phyloP scores from a whole-genome alignment of 2,888 invertebrate species.

The Polyploca ridens region DNA sequence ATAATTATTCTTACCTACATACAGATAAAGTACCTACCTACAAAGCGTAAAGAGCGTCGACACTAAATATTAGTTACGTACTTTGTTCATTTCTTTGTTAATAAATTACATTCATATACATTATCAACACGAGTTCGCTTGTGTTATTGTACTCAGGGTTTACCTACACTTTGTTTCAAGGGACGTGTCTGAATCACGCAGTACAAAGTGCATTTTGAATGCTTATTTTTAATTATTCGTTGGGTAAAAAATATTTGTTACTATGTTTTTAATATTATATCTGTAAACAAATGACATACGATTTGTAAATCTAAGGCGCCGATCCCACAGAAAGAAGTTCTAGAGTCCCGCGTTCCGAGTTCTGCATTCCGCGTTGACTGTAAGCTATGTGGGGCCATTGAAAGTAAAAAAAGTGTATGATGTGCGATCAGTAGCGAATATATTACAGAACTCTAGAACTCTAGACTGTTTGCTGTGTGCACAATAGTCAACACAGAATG shows the following conservation, averaged over 20 bases:
- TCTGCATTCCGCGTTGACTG: too few species aligned
- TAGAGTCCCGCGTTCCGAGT: too few species aligned
- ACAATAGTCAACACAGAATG: too few species aligned
- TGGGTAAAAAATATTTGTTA: not conserved
- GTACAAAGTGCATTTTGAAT: conserved; percentile 2
- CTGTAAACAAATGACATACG: not conserved
- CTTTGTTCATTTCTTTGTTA: conserved; percentile 46
- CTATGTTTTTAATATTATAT: not conserved
- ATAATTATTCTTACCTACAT: not conserved
- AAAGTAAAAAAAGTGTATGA: too few species aligned
- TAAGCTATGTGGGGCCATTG: too few species aligned
- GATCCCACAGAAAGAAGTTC: too few species aligned
- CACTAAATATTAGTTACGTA: conserved; percentile 32
- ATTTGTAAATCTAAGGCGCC: too few species aligned
- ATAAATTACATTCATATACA: conserved; percentile 3
- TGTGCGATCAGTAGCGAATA: too few species aligned
- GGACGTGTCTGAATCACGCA: conserved; percentile 32
- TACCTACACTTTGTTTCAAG: conserved; percentile 37
- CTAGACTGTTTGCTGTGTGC: too few species aligned
- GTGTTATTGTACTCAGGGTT: conserved; percentile 34
- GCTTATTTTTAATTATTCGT: not conserved
- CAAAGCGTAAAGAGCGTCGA: conserved; percentile 39
- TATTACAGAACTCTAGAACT: too few species aligned
- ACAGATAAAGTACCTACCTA: conserved; percentile 10
- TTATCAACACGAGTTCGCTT: conserved; percentile 24